Conservation (phyloP, 1,140 invertebrate species). For the Augochlora pura region DNA sequence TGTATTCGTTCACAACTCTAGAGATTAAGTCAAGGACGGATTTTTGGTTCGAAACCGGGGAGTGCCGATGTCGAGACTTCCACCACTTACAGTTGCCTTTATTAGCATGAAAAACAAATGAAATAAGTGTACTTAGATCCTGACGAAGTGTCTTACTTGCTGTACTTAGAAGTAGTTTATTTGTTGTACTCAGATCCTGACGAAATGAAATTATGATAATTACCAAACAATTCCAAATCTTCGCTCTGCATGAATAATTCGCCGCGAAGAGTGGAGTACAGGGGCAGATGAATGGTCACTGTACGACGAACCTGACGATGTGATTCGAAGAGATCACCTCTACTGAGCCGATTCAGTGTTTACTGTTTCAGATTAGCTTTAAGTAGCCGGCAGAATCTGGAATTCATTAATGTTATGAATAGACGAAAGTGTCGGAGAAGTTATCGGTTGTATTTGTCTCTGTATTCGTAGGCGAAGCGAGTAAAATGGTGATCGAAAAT, state of each 20-base stretch:
- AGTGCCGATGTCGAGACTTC: slow-evolving; percentile 2
- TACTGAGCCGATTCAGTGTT: slow-evolving; percentile 48
- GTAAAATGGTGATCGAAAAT: neutral
- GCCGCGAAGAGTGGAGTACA: slow-evolving; percentile 59
- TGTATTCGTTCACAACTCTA: slow-evolving; percentile 60
- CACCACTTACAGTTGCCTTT: slow-evolving; percentile 54
- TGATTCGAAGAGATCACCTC: slow-evolving; percentile 7
- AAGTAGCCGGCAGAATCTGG: neutral
- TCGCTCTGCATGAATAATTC: slow-evolving; percentile 44
- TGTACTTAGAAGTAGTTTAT: too few species aligned
- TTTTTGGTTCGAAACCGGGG: neutral
- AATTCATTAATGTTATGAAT: neutral
- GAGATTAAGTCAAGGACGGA: slow-evolving; percentile 52
- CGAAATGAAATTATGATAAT: neutral
- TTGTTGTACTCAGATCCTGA: neutral
- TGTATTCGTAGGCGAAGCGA: too few species aligned
- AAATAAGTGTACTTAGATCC: neutral
- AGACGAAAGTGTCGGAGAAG: neutral
- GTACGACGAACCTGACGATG: slow-evolving; percentile 54
- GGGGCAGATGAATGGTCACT: slow-evolving; percentile 59
- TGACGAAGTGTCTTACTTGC: too few species aligned
- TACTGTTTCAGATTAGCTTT: slow-evolving; percentile 27
- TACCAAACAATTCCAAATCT: slow-evolving; percentile 57
- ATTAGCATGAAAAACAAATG: neutral
- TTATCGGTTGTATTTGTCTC: too few species aligned